These are phyloP conservation scores for Uromys caudimaculatus DNA, from an alignment of 2,797 vertebrate species.

Conservation along the genomic window DNA sequence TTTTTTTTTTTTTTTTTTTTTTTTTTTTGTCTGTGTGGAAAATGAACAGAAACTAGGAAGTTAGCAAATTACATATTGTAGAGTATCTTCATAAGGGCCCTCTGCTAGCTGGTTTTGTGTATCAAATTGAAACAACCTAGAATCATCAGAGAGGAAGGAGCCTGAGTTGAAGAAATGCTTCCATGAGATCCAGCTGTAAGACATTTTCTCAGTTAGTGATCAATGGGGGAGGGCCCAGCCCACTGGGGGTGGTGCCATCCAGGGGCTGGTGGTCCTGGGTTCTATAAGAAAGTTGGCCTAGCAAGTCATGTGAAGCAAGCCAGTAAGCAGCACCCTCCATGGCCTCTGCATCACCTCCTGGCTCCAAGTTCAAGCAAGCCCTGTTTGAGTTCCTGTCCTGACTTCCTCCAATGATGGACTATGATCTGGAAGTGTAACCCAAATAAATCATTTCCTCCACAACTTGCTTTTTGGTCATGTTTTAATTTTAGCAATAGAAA, in stretches of 20 bases:
- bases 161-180: neutral
- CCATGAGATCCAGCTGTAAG: neutral
- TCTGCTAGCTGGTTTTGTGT: neutral
- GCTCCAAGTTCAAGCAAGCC: neutral
- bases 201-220: neutral
- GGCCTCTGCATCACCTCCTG: neutral
- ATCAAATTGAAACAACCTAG: neutral
- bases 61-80: neutral
- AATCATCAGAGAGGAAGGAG: neutral
- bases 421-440: neutral
- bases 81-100: neutral
- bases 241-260: no score
- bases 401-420: neutral
- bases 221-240: neutral
- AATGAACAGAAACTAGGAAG: constrained; percentile 28
- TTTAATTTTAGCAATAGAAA: neutral
- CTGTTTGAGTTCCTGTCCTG: neutral
- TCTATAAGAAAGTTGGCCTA: neutral
- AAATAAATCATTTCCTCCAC: neutral
- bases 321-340: neutral
- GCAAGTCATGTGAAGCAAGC: neutral
- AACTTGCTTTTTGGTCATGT: neutral
- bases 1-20: no score
- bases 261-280: neutral
- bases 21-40: constrained; percentile 34